Evolutionary conservation across 2,888 invertebrate genomes (phyloP).

Genomic region (Pristionchus exspectatus): DNA sequence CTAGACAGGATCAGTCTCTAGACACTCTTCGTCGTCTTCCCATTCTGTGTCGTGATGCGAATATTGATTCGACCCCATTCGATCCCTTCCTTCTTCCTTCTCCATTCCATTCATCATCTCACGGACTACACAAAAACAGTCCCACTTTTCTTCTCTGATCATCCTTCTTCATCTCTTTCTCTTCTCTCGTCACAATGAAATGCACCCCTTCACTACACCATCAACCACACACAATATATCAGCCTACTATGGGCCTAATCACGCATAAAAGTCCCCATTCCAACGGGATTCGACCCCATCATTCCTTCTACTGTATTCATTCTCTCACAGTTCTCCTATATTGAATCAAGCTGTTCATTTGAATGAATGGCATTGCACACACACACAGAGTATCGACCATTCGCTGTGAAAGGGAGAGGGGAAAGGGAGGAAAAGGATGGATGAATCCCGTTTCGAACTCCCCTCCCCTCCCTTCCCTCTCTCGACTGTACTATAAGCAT

Average conservation of each 20-base stretch:
- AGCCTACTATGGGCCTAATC: not conserved
- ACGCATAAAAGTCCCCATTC: not conserved
- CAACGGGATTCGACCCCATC: not conserved
- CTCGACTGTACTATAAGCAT: slow-evolving; percentile 47
- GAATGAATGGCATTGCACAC: not conserved
- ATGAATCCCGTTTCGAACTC: slow-evolving; percentile 45
- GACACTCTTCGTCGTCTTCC: not conserved
- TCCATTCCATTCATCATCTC: not conserved
- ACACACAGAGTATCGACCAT: not conserved
- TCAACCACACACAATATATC: not conserved
- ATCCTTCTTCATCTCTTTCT: not conserved
- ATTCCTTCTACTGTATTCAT: not conserved
- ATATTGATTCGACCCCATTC: not conserved
- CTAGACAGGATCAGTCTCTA: not conserved
- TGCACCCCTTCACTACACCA: not conserved
- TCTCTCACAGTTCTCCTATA: not conserved
- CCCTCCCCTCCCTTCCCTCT: not conserved
- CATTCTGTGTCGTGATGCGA: not conserved
- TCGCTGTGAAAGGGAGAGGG: not conserved
- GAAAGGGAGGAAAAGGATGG: not conserved
- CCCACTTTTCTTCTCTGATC: not conserved
- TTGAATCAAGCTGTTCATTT: not conserved
- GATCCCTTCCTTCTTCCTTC: not conserved
- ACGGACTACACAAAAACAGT: slow-evolving; percentile 7
- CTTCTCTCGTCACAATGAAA: not conserved